Percentiles rank a stretch among this genome's conserved stretches.
Conservation (phyloP, 2,113 vertebrate species). For the Rana temporaria region DNA sequence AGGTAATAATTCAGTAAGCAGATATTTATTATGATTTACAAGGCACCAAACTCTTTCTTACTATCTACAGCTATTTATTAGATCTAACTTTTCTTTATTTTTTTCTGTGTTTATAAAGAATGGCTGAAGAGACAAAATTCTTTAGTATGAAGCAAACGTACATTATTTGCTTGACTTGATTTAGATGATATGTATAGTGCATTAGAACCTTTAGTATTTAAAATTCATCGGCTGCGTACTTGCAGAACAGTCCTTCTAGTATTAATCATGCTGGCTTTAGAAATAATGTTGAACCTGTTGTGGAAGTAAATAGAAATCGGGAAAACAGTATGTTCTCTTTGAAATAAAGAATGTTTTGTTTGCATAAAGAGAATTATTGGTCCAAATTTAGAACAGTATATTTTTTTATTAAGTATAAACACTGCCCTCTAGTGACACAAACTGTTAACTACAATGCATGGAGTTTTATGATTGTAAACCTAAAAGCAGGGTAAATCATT, state of each 20-base stretch:
- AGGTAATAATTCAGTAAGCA: no score
- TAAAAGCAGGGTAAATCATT: not conserved
- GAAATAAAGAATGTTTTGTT: conserved; percentile 13
- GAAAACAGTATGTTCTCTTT: not conserved
- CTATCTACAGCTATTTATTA: no score
- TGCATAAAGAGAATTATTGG: not conserved
- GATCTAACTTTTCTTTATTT: no score
- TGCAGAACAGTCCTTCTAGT: not conserved
- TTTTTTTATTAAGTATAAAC: not conserved
- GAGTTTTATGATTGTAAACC: not conserved
- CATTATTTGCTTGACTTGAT: no score
- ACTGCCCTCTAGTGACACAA: conserved; percentile 34
- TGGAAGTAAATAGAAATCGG: not conserved
- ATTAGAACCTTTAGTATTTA: not conserved
- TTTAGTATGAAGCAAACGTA: no score
- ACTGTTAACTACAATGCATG: not conserved
- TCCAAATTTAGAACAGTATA: not conserved
- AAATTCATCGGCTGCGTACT: not conserved
- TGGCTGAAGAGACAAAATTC: no score
- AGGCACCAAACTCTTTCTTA: no score
- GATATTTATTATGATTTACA: no score
- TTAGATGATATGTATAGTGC: not conserved
- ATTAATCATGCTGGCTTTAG: not conserved
- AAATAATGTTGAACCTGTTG: not conserved
- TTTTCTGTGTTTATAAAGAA: no score